These are phyloP conservation scores for Phaethon lepturus DNA, from an alignment of 2,113 vertebrate species.

Conservation along the genomic window DNA sequence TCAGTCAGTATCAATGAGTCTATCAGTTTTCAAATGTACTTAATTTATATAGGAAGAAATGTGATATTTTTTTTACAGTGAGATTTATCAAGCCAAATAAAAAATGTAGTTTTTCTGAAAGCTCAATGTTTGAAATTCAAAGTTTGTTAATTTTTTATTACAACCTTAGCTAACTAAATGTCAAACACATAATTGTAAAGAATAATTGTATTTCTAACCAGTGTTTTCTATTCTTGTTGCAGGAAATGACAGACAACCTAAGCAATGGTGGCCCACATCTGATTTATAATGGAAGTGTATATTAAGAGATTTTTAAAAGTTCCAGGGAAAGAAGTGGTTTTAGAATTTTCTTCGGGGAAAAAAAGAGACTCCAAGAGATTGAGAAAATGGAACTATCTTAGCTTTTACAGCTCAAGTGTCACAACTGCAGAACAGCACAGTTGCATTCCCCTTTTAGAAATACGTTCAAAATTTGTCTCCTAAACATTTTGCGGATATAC, in stretches of 20 bases:
- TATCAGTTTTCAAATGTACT: slow-evolving; percentile 18
- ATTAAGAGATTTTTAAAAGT: slow-evolving; percentile 62
- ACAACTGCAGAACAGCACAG: slow-evolving; percentile 45
- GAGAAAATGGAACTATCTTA: slow-evolving; percentile 39
- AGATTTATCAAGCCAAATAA: not conserved
- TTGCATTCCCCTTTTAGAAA: slow-evolving; percentile 43
- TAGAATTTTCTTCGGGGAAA: slow-evolving; percentile 62
- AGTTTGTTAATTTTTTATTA: not conserved
- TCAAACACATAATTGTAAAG: slow-evolving; percentile 3
- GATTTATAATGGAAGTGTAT: slow-evolving; percentile 88
- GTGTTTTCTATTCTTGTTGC: slow-evolving; percentile 71
- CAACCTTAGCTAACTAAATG: not conserved
- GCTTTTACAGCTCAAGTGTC: slow-evolving; percentile 46
- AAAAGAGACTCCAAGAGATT: slow-evolving; percentile 34
- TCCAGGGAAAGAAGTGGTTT: slow-evolving; percentile 33
- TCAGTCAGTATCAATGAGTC: not conserved
- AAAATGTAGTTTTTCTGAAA: not conserved
- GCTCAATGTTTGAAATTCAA: not conserved
- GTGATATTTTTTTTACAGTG: not conserved
- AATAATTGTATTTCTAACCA: slow-evolving; percentile 48
- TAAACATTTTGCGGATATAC: slow-evolving; percentile 49
- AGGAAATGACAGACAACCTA: slow-evolving; percentile 94
- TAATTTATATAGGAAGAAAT: slow-evolving; percentile 17
- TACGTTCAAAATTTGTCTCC: slow-evolving; percentile 46
- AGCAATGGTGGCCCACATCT: slow-evolving; percentile 93